Conservation (phyloP, 2,113 vertebrate species). For the Gymnobelideus leadbeateri region DNA sequence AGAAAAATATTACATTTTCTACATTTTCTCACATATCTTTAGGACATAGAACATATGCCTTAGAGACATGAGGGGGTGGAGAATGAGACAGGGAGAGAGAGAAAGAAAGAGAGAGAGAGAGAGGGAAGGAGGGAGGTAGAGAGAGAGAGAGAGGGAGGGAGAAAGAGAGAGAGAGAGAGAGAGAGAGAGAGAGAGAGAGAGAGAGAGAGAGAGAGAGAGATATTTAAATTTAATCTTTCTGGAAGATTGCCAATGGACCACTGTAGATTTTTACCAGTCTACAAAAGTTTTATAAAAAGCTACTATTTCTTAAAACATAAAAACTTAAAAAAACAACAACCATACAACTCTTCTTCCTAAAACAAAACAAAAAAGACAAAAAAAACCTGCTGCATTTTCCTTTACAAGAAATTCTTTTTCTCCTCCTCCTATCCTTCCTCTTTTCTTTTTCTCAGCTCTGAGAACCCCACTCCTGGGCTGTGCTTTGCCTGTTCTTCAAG, state of each 20-base stretch:
- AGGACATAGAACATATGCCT: neutral
- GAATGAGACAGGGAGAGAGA: too few relatives aligned
- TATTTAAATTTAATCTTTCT: neutral
- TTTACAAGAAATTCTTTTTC: neutral
- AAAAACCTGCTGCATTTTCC: neutral
- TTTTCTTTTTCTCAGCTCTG: neutral
- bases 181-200: neutral
- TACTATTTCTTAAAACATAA: neutral
- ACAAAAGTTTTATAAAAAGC: neutral
- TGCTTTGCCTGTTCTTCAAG: neutral
- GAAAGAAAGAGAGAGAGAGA: too few relatives aligned
- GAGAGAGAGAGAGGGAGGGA: too few relatives aligned
- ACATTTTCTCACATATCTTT: neutral
- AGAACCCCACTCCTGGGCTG: neutral
- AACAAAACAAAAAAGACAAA: neutral
- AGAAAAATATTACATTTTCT: constrained; percentile 29
- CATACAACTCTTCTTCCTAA: neutral
- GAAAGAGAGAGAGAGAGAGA: neutral
- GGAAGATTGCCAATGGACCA: neutral
- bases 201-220: neutral
- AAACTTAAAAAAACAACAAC: neutral
- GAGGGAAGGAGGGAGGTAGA: too few relatives aligned
- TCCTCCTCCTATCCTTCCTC: neutral
- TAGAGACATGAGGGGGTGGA: neutral
- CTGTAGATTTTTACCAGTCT: neutral